Evolutionary conservation across 2,797 vertebrate species (phyloP), one percentile per base, ranked within the genome.

Genomic region (Syngnathus rostellatus): DNA sequence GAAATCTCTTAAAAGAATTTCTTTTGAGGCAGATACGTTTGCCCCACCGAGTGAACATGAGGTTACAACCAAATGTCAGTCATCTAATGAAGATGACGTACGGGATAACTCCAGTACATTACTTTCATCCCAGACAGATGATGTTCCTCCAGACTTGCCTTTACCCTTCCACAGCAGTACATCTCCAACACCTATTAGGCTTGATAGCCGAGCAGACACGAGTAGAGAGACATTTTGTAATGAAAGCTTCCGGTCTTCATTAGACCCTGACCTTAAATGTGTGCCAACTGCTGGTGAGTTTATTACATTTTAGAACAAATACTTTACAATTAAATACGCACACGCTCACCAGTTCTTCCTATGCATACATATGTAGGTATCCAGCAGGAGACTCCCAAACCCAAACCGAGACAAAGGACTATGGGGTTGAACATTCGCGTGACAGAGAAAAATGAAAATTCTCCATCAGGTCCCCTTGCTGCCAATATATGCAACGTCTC

Each of bases 351-450:
- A 7, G 17, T 74, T 62, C 8, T 3, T 31, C 65, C 3, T 31
- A 50, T 16, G 41, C 75, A 9, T 76, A 14, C 17, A 64, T 46
- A 40, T 71, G 61, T 69, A 91, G 88, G 75, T 62, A 2, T 37
- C 1, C 77, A 85, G 25, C 86, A 70, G 53, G 85, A 78, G 62
- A 85, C 80, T 1, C 91, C 92, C 1, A 87, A 65, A 73, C 89
- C 89, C 21, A 94, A 90, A 81, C 93, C 93, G 46, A 90, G 85
- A 37, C 90, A 90, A 61, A 89, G 92, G 80, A 85, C 68, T 46
- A 37, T 87, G 25, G 78, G 83, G 38, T 73, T 78, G 70, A 87
- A 67, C 69, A 77, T 58, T 40, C 80, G 48, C 1, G 62, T 60
- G 4, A 19, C 40, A 10, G 87, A 89, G 53, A 87, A 87, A 57